Evolutionary conservation across 2,888 invertebrate genomes (phyloP).

Genomic region (Achlya flavicornis): DNA sequence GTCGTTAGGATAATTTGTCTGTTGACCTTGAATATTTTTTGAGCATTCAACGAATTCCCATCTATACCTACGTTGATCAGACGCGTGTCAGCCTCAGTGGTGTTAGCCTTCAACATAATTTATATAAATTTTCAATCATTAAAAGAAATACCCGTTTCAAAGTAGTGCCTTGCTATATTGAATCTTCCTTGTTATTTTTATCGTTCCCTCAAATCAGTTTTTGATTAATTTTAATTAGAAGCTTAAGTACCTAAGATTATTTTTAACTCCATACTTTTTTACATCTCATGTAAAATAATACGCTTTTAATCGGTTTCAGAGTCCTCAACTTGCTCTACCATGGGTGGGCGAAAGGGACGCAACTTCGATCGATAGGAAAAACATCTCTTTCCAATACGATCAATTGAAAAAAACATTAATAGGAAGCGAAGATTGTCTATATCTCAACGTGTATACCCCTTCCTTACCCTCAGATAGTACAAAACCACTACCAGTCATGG

Average conservation of each 20-base stretch:
- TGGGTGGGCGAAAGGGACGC: conserved; percentile 78
- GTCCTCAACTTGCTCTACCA: conserved; percentile 60
- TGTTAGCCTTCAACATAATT: too few relatives aligned
- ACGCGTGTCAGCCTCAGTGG: too few relatives aligned
- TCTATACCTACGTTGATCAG: neutral
- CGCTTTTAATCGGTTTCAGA: conserved; percentile 40
- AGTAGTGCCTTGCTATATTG: too few relatives aligned
- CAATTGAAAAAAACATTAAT: conserved; percentile 21
- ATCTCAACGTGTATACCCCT: conserved; percentile 64
- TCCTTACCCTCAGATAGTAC: conserved; percentile 35
- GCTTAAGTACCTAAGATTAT: too few relatives aligned
- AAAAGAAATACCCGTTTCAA: too few relatives aligned
- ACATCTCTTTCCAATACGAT: conserved; percentile 46
- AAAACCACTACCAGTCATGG: conserved; percentile 54
- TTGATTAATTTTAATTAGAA: neutral
- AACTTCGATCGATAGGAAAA: conserved; percentile 54
- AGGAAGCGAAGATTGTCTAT: conserved; percentile 68
- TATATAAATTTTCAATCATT: too few relatives aligned
- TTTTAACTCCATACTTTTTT: too few relatives aligned
- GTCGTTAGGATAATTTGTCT: neutral
- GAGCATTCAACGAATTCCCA: neutral
- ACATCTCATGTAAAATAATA: neutral
- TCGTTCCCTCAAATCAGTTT: too few relatives aligned
- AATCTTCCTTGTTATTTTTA: too few relatives aligned
- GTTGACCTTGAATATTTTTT: neutral